Evolutionary conservation across 2,888 invertebrate genomes (phyloP).

Genomic region (Craniophora ligustri): DNA sequence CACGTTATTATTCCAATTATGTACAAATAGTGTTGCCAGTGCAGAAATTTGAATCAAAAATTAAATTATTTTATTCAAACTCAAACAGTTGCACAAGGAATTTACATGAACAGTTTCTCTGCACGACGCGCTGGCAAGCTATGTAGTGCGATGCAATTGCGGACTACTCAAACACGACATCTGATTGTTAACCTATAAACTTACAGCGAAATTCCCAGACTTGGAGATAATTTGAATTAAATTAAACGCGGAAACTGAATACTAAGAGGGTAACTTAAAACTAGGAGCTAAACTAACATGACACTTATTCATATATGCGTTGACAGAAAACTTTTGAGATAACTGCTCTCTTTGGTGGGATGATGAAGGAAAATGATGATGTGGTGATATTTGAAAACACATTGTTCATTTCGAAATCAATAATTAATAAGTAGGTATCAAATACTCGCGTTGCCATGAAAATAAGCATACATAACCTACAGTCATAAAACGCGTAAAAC

Average conservation of each 20-base stretch:
- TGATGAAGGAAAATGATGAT: too few relatives aligned
- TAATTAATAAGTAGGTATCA: too few relatives aligned
- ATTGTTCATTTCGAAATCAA: too few relatives aligned
- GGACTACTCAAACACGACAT: constrained; percentile 45
- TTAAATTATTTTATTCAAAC: constrained; percentile 25
- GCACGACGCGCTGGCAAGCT: constrained; percentile 38
- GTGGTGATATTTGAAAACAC: too few relatives aligned
- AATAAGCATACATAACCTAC: too few relatives aligned
- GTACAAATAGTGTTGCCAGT: not conserved
- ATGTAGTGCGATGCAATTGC: constrained; percentile 41
- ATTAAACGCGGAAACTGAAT: constrained; percentile 41
- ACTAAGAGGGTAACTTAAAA: too few relatives aligned
- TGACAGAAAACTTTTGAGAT: too few relatives aligned
- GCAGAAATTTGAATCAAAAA: constrained; percentile 1
- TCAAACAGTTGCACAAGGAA: constrained; percentile 36
- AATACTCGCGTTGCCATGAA: too few relatives aligned
- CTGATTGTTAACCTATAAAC: constrained; percentile 50
- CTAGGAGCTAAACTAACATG: not conserved
- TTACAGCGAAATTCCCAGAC: constrained; percentile 32
- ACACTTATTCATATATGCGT: not conserved
- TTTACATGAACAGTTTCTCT: constrained; percentile 44
- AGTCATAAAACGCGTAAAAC: too few relatives aligned
- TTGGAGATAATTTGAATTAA: constrained; percentile 48
- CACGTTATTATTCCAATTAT: too few relatives aligned
- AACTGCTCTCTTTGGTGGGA: too few relatives aligned